Base-by-base conservation (phyloP, 2,888 invertebrate genomes). In the Pseudococcus longispinus region DNA sequence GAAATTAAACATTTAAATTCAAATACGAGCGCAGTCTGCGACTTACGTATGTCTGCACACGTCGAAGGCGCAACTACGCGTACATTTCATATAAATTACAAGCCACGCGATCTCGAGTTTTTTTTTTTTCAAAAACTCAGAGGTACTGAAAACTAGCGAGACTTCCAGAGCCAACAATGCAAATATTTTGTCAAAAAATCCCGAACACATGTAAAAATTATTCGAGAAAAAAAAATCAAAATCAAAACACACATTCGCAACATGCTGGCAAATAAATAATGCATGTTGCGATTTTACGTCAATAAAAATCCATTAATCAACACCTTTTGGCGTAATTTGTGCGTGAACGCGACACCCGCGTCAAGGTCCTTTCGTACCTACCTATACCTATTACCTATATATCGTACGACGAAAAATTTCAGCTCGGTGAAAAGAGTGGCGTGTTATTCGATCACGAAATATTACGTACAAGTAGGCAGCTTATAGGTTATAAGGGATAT, bases 301-400 rank as follows among this genome's bases (percentile, higher is more conserved):
- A 65, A 65, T 65, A 65, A 65, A 65, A 65, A 65, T 13, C 65
- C 65, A 65, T 65, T 65, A 26, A 65, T 65, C 65, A 65, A 26
- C 26, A 26, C 23, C n/a, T 65, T 26, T 23, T 26, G 23, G 65
- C 65, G 65, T 26, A 65, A 65, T 65, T 65, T 65, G 26, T 65
- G 15, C 65, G 51, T 51, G 51, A 51, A 65, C 26, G 26, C 65
- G 65, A 65, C 65, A 65, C 65, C 65, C 65, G 23, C 65, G 9
- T 65, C 65, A 51, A 51, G 65, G 65, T 65, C 6, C 65, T 65
- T 65, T 65, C 65, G 26, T 26, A 46, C 44, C 44, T 15, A 44
- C 44, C 44, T 32, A 32, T 32, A 37, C 37, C 37, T 37, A 37
- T n/a, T n/a, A n/a, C n/a, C n/a, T n/a, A 37, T 37, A 15, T 11